phyloP scores from a whole-genome alignment of 2,113 vertebrate species.

The Melanerpes formicivorus region DNA sequence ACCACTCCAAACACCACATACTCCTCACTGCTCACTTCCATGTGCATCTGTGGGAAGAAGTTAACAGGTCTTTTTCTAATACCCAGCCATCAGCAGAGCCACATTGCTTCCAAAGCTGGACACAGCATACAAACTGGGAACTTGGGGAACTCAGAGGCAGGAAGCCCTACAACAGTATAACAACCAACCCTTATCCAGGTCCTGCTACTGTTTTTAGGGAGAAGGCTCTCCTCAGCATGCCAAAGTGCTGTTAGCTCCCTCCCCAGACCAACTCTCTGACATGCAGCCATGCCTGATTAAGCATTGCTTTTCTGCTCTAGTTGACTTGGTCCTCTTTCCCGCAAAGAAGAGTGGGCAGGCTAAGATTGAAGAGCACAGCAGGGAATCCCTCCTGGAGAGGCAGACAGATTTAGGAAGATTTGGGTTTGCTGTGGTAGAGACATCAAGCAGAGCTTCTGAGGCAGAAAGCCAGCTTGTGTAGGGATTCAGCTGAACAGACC shows the following conservation, averaged over 20 bases:
- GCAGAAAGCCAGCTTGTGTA: neutral
- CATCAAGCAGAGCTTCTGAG: neutral
- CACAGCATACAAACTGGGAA: neutral
- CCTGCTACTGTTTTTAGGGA: neutral
- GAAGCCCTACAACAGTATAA: neutral
- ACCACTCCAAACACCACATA: slow-evolving; percentile 92
- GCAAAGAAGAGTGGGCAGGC: neutral
- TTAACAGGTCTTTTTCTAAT: neutral
- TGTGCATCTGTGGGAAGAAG: slow-evolving; percentile 75
- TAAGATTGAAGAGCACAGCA: neutral
- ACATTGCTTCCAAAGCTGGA: neutral
- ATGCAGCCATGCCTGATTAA: neutral
- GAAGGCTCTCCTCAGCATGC: neutral
- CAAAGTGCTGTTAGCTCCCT: neutral
- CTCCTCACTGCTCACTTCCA: slow-evolving; percentile 84
- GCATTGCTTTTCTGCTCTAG: slow-evolving; percentile 40
- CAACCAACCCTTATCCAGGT: neutral
- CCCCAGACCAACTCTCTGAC: neutral
- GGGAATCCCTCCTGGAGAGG: neutral
- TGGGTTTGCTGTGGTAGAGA: neutral
- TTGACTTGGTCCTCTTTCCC: slow-evolving; percentile 25
- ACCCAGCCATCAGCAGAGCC: neutral
- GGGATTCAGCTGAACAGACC: neutral
- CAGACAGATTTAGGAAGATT: neutral
- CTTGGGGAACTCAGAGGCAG: neutral